These are phyloP conservation scores for Erannis defoliaria DNA, from an alignment of 2,888 invertebrate species.

Conservation along the genomic window DNA sequence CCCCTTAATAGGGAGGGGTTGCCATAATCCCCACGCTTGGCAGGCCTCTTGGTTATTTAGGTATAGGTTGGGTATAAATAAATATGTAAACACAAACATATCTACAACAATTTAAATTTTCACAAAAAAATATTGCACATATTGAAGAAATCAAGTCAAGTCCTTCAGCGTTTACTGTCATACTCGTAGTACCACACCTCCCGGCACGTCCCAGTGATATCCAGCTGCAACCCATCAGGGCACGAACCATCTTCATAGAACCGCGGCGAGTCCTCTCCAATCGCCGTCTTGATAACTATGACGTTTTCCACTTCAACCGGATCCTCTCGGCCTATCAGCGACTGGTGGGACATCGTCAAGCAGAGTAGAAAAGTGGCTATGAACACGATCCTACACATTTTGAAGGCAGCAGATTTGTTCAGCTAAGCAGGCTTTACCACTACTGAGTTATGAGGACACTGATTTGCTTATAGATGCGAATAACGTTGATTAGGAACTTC, in stretches of 20 bases:
- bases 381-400: background rate
- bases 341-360: background rate
- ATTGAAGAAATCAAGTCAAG: background rate
- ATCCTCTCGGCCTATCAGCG: constrained; percentile 1
- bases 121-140: background rate
- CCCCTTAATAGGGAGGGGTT: too few species aligned
- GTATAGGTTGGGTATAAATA: background rate
- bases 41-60: too few species aligned
- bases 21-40: too few species aligned
- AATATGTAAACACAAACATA: background rate
- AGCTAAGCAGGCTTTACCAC: background rate
- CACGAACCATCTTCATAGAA: background rate
- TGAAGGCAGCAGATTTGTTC: background rate
- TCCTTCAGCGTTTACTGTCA: constrained; percentile 5
- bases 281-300: constrained; percentile 3
- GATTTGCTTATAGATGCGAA: constrained; percentile 28
- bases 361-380: background rate
- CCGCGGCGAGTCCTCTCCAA: constrained; percentile 3
- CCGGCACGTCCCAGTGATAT: constrained; percentile 2
- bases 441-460: constrained; percentile 1
- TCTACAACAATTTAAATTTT: background rate
- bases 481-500: constrained; percentile 32
- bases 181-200: constrained; percentile 9
- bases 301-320: constrained; percentile 1
- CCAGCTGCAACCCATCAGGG: background rate